Conservation (phyloP, 2,797 vertebrate species). For the Pygocentrus nattereri region DNA sequence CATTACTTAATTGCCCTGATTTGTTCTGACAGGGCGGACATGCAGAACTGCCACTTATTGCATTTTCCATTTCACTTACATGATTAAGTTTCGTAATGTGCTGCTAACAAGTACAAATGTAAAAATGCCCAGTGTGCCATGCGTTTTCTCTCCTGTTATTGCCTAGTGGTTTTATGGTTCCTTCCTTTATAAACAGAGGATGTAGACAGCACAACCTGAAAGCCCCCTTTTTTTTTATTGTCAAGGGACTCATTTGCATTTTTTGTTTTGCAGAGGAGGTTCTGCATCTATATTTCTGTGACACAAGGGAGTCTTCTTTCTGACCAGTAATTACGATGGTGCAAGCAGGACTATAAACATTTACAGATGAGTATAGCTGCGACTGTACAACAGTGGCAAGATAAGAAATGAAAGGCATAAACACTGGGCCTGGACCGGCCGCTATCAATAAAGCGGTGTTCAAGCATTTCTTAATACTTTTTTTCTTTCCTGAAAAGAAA, state of each 20-base stretch:
- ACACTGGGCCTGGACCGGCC: not conserved
- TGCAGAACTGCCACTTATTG: constrained; percentile 61
- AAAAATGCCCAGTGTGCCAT: constrained; percentile 16
- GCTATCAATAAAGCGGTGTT: constrained; percentile 10
- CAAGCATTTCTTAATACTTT: not conserved
- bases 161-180: constrained; percentile 10
- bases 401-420: constrained; percentile 30
- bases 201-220: constrained; percentile 1
- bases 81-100: constrained; percentile 55
- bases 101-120: constrained; percentile 35
- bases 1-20: constrained; percentile 77
- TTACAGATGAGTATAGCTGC: not conserved
- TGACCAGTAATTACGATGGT: constrained; percentile 5
- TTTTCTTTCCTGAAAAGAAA: constrained; percentile 5
- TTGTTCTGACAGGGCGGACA: constrained; percentile 72
- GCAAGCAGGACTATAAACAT: constrained; percentile 9
- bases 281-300: constrained; percentile 7
- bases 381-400: not conserved
- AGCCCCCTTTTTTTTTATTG: constrained; percentile 37
- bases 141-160: constrained; percentile 26
- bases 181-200: constrained; percentile 7
- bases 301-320: constrained; percentile 3
- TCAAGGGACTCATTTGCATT: constrained; percentile 32
- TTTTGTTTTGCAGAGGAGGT: constrained; percentile 4
- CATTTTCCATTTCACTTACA: constrained; percentile 61